Evolutionary conservation across 1,140 invertebrate species (phyloP).

Genomic region (Papilio helenus): DNA sequence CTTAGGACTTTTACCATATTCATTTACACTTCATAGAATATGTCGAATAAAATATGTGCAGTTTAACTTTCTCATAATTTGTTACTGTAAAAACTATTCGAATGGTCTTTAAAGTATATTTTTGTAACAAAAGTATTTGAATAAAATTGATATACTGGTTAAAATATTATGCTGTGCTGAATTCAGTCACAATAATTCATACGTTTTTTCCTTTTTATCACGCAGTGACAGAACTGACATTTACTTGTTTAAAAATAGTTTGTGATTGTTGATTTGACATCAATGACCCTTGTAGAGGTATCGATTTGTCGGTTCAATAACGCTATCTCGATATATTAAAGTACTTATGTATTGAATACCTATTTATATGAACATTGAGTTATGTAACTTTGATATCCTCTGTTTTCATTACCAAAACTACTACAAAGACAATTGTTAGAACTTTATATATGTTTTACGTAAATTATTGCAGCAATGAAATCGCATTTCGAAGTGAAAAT

Average conservation of each 20-base stretch:
- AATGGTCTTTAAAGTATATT: background rate
- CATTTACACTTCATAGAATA: too few species aligned
- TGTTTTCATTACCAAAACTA: background rate
- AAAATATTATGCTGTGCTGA: background rate
- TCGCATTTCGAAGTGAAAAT: too few species aligned
- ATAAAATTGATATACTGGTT: background rate
- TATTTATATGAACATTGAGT: background rate
- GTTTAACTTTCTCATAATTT: too few species aligned
- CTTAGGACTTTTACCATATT: too few species aligned
- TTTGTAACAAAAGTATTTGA: background rate
- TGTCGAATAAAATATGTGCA: too few species aligned
- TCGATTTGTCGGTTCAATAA: background rate
- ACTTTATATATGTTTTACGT: too few species aligned
- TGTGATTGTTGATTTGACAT: conserved; percentile 20
- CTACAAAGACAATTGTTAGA: background rate
- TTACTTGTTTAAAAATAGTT: conserved; percentile 16
- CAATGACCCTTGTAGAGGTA: conserved; percentile 14
- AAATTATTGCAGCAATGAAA: too few species aligned
- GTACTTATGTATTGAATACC: background rate
- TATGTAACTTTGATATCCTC: background rate
- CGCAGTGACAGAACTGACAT: background rate
- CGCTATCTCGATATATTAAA: background rate
- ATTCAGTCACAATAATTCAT: background rate
- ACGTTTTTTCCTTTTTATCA: background rate
- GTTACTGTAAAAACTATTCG: too few species aligned